Percentiles rank a stretch among this genome's conserved stretches.
phyloP scores from a whole-genome alignment of 1,140 invertebrate species.

The Teleogryllus occipitalis region DNA sequence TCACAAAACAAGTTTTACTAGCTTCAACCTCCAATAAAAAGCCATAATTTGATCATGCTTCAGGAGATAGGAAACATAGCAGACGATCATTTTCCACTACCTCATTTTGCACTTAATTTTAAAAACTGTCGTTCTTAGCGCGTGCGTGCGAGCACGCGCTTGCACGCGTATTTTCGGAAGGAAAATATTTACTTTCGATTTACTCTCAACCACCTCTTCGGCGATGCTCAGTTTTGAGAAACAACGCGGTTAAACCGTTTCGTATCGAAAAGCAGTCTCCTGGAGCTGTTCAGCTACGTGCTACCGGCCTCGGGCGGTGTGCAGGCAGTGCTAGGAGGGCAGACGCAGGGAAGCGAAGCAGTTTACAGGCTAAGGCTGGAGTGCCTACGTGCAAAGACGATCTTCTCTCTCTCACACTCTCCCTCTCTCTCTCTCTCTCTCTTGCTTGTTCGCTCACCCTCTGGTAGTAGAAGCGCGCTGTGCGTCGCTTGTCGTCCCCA shows the following conservation, averaged over 20 bases:
- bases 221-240: background rate
- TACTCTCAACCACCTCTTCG: background rate
- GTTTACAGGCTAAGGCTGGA: background rate
- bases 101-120: background rate
- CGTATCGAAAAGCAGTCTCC: background rate
- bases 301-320: background rate
- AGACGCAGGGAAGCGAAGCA: background rate
- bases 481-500: too few species aligned
- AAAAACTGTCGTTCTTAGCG: background rate
- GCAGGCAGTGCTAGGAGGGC: background rate
- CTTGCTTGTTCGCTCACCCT: too few species aligned
- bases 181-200: background rate
- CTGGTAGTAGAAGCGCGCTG: too few species aligned
- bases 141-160: background rate
- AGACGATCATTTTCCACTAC: background rate
- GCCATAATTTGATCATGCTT: too few species aligned
- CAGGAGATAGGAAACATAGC: background rate
- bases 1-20: too few species aligned
- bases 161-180: background rate
- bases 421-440: too few species aligned
- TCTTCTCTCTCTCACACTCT: too few species aligned
- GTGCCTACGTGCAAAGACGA: background rate
- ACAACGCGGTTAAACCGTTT: background rate
- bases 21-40: too few species aligned
- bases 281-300: background rate